Evolutionary conservation across 2,113 vertebrate species (phyloP).

Genomic region (Erythrocebus patas): DNA sequence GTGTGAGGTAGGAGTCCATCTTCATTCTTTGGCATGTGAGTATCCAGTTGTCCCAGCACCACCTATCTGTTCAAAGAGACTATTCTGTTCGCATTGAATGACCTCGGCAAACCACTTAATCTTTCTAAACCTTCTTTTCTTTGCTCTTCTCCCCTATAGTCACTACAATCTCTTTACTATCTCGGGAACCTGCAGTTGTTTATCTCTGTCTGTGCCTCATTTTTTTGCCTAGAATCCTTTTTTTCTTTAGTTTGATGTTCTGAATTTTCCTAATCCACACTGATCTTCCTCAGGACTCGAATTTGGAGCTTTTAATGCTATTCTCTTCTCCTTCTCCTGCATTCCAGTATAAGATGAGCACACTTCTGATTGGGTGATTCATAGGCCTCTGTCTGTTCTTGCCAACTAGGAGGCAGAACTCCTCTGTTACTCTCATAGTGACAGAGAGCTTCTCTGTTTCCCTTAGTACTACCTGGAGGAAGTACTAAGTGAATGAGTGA

Average conservation of each 20-base stretch:
- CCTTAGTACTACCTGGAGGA: neutral
- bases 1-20: neutral
- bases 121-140: neutral
- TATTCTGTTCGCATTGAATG: neutral
- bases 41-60: neutral
- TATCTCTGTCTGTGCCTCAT: neutral
- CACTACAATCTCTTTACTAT: neutral
- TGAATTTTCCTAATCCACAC: neutral
- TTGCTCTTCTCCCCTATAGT: neutral
- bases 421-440: neutral
- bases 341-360: neutral
- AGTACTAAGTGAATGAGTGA: neutral
- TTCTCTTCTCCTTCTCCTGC: neutral
- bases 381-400: neutral
- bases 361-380: neutral
- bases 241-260: neutral
- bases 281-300: neutral
- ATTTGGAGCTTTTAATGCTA: neutral
- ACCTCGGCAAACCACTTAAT: neutral
- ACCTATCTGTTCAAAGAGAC: neutral
- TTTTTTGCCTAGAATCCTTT: neutral
- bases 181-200: neutral
- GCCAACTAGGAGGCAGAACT: neutral
- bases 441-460: neutral
- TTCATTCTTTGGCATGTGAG: neutral